Base-by-base conservation (phyloP, 2,113 vertebrate species). In the Origma solitaria region DNA sequence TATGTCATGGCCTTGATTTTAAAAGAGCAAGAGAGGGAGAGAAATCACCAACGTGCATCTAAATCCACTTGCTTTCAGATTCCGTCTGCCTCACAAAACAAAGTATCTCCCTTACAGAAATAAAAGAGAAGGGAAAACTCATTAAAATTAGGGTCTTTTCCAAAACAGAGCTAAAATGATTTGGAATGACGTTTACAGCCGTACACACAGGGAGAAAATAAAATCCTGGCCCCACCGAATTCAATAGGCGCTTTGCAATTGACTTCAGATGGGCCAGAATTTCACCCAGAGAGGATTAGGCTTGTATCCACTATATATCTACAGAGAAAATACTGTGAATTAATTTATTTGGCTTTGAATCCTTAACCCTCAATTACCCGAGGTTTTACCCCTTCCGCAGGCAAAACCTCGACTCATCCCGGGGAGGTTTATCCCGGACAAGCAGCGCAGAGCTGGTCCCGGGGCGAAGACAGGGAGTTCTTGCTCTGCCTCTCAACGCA, bases 221-320 rank as follows among this genome's bases (percentile, higher is more conserved):
- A 95, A 94, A 97, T 72, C 86, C 89, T 86, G 94, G 90, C 92
- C 94, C 92, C 94, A 90, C 90, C 22, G 86, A 96, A 97, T 95
- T 97, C 95, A 96, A 96, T 95, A 90, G 96, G 88, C 79, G 72
- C 92, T 91, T 86, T 88, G 96, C 93, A 96, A 95, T 96, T 94
- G 96, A 97, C 92, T 96, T 97, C 95, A 96, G 88, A 96, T 94
- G 95, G 93, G 93, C 93, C 94, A 97, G 93, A 89, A 94, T 94
- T 87, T 92, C 75, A 95, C 93, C 89, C 92, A 94, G 93, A 80
- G 82, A 93, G 92, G 82, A 93, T 92, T 76, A 93, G 65, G 72
- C 90, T 94, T 64, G 72, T 68, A 95, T 90, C 88, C 86, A 78
- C 92, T 93, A 12, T 60, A 69, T 83, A 90, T 93, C 95, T 81